These are phyloP conservation scores for Morus bassanus DNA, from an alignment of 2,797 vertebrate species.

Conservation along the genomic window DNA sequence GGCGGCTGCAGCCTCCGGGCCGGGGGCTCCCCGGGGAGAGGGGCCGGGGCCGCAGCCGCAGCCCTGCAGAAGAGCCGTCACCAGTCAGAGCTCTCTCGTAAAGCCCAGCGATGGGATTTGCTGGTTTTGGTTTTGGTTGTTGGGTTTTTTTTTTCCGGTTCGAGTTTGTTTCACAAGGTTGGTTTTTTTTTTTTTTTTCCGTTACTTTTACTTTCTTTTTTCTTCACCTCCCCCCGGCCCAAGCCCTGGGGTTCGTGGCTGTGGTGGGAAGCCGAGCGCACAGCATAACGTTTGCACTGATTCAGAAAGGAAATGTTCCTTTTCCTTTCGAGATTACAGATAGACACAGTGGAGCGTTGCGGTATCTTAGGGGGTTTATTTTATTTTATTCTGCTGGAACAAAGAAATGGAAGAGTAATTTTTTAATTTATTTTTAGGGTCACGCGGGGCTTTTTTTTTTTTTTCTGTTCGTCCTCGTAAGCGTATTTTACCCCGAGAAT, in stretches of 20 bases:
- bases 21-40: neutral
- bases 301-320: slow-evolving; percentile 35
- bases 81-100: neutral
- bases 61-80: neutral
- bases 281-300: neutral
- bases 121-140: too few relatives aligned
- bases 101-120: neutral
- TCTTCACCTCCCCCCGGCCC: accelerated
- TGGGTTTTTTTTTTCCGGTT: neutral
- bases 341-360: neutral
- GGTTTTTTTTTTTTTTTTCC: too few relatives aligned
- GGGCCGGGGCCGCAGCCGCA: neutral
- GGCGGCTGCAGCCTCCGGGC: neutral
- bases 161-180: neutral
- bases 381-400: slow-evolving; percentile 17
- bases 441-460: neutral
- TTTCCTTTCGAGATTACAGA: slow-evolving; percentile 42
- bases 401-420: neutral
- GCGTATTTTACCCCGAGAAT: neutral
- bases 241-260: neutral
- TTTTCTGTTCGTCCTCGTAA: neutral
- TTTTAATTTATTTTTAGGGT: neutral
- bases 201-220: neutral
- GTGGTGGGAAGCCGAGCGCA: neutral
- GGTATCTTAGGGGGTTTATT: neutral